Conservation (phyloP, 2,888 invertebrate genomes). For the Slavum lentiscoides region DNA sequence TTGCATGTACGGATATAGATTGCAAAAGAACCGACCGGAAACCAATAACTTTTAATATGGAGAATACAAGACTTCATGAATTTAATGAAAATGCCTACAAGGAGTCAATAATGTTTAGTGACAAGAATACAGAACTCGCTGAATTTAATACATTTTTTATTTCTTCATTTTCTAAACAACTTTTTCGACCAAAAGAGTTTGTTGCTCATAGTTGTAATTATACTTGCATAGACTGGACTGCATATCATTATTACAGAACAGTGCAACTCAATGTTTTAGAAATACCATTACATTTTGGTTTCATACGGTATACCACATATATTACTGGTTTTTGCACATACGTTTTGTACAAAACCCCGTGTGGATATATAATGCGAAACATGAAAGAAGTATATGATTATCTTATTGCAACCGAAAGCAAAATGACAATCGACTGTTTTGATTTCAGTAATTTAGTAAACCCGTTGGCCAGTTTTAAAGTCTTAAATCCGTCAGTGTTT, state of each 20-base stretch:
- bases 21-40: not conserved
- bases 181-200: conserved; percentile 58
- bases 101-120: too few relatives aligned
- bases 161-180: not conserved
- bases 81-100: not conserved
- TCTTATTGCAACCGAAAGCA: conserved; percentile 69
- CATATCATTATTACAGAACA: conserved; percentile 65
- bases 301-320: too few relatives aligned
- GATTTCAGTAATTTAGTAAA: conserved; percentile 81
- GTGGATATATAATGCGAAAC: conserved; percentile 77
- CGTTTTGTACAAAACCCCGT: conserved; percentile 71
- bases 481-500: conserved; percentile 62
- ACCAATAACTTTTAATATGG: too few relatives aligned
- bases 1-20: not conserved
- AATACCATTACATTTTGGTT: conserved; percentile 79
- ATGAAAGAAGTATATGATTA: conserved; percentile 78
- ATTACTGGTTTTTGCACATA: not conserved
- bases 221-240: conserved; percentile 59
- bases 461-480: conserved; percentile 80
- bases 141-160: not conserved
- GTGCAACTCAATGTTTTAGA: conserved; percentile 78
- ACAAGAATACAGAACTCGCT: too few relatives aligned
- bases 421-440: conserved; percentile 86
- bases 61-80: not conserved
- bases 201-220: conserved; percentile 70